Percentiles rank a stretch among this genome's conserved stretches.
These are phyloP conservation scores for Ormyrus pomaceus DNA, from an alignment of 2,888 invertebrate species.

Conservation along the genomic window DNA sequence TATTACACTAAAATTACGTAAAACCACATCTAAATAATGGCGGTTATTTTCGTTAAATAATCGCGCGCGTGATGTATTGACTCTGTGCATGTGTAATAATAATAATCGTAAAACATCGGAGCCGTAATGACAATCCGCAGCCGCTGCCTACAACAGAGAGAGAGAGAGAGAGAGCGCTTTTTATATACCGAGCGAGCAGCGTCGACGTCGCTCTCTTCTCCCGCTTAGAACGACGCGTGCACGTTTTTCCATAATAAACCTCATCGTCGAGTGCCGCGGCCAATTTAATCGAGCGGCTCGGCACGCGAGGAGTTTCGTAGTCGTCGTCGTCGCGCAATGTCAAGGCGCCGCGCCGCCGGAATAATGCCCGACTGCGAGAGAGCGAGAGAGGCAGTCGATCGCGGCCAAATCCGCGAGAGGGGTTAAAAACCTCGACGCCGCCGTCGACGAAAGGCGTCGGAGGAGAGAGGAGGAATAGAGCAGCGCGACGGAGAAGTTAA, in stretches of 20 bases:
- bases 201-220: neutral
- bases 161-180: constrained; percentile 4
- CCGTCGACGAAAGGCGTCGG: neutral
- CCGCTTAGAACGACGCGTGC: constrained; percentile 10
- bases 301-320: constrained; percentile 8
- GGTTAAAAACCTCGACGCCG: constrained; percentile 57
- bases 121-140: constrained; percentile 37
- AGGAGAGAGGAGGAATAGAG: constrained; percentile 3
- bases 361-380: neutral
- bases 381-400: constrained; percentile 33
- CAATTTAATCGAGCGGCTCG: constrained; percentile 28
- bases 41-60: neutral
- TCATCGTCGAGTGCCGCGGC: constrained; percentile 34
- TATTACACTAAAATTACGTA: neutral
- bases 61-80: constrained; percentile 5
- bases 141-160: too few relatives aligned
- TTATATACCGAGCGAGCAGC: constrained; percentile 3
- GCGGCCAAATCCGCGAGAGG: constrained; percentile 49
- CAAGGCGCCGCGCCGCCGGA: constrained; percentile 18
- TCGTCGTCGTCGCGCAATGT: constrained; percentile 12
- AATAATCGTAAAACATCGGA: constrained; percentile 39
- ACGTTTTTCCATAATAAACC: constrained; percentile 52
- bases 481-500: neutral
- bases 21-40: constrained; percentile 27
- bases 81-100: constrained; percentile 25